Evolutionary conservation across 1,140 invertebrate species (phyloP).

Genomic region (Aphelinus atriplicis): DNA sequence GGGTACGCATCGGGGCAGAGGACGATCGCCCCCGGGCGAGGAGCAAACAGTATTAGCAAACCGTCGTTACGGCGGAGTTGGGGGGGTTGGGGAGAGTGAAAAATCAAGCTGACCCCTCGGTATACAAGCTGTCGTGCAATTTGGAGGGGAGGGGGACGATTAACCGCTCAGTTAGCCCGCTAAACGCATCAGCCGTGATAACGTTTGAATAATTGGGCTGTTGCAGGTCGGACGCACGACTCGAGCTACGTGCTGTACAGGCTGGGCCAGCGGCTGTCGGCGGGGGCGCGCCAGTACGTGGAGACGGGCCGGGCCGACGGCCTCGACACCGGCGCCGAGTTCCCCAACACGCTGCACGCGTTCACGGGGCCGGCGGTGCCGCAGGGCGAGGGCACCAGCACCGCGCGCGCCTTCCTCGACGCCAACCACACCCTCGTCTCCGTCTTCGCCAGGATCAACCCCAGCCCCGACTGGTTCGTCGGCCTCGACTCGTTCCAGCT

Average conservation of each 20-base stretch:
- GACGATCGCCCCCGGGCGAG: no score
- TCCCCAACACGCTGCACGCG: conserved; percentile 72
- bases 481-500: conserved; percentile 93
- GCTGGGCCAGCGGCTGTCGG: conserved; percentile 77
- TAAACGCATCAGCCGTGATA: conserved; percentile 15
- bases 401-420: conserved; percentile 88
- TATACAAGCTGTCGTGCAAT: not conserved
- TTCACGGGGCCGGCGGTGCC: conserved; percentile 83
- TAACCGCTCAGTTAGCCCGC: conserved; percentile 12
- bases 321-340: conserved; percentile 71
- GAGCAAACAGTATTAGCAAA: no score
- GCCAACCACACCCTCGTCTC: conserved; percentile 91
- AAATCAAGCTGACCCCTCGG: no score
- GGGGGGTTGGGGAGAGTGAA: no score
- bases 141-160: not conserved
- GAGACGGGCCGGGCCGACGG: conserved; percentile 81
- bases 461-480: conserved; percentile 98
- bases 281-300: conserved; percentile 82
- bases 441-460: conserved; percentile 86
- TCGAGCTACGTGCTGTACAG: conserved; percentile 82
- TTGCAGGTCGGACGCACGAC: conserved; percentile 85
- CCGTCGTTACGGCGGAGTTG: no score
- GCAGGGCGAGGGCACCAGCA: conserved; percentile 80
- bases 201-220: not conserved
- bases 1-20: no score